Evolutionary conservation across 1,140 invertebrate genomes (phyloP).

Genomic region (Neodiprion virginianus): DNA sequence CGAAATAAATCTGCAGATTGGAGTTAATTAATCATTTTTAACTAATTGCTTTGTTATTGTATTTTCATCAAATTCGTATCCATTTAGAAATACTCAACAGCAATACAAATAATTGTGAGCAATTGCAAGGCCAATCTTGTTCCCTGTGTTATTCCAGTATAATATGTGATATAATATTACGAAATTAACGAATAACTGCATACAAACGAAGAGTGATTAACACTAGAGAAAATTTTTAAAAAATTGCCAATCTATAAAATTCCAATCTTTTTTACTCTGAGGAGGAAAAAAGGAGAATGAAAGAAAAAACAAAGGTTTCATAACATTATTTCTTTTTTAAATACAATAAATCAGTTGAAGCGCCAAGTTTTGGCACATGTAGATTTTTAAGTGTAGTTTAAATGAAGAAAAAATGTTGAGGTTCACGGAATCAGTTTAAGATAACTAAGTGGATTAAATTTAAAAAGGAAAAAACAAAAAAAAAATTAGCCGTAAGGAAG

Average conservation of each 20-base stretch:
- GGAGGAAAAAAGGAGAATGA: too few relatives aligned
- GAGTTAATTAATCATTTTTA: not conserved
- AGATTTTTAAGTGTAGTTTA: slow-evolving; percentile 13
- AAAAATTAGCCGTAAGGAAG: not conserved
- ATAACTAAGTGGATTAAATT: not conserved
- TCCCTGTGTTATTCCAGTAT: not conserved
- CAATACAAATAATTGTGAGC: not conserved
- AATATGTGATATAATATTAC: slow-evolving; percentile 1
- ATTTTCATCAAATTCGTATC: not conserved
- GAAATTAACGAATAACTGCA: not conserved
- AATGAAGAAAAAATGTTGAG: not conserved
- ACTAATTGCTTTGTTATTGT: not conserved
- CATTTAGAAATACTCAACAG: not conserved
- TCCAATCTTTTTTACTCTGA: not conserved
- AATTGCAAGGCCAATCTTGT: not conserved
- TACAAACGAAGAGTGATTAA: not conserved
- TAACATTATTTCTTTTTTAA: not conserved
- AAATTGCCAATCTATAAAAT: not conserved
- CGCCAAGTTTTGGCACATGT: slow-evolving; percentile 4
- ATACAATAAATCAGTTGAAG: not conserved
- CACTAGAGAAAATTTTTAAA: not conserved
- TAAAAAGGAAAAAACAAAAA: not conserved
- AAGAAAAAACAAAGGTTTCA: not conserved
- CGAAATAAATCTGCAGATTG: not conserved
- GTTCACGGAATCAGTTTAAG: not conserved